Percentiles rank a stretch among this genome's conserved stretches.
These are phyloP conservation scores for Gallinago paraguaiae DNA, from an alignment of 2,113 vertebrate genomes.

Conservation along the genomic window DNA sequence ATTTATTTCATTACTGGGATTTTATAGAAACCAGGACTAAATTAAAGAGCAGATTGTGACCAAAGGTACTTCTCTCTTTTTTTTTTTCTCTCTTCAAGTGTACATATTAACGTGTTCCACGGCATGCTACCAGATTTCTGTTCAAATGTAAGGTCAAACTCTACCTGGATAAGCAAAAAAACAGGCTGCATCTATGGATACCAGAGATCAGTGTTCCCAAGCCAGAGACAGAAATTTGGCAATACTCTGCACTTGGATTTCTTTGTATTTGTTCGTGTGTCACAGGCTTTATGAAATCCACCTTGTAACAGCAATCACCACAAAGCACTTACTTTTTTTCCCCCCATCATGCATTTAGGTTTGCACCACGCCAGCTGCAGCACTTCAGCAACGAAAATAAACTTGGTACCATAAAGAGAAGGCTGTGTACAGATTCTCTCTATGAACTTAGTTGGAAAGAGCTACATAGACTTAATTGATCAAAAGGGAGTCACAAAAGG, in stretches of 20 bases:
- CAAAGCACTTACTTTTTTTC: background rate
- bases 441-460: constrained; percentile 30
- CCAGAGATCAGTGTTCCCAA: background rate
- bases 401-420: constrained; percentile 15
- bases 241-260: background rate
- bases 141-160: background rate
- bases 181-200: background rate
- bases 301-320: background rate
- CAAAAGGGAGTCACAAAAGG: constrained; percentile 64
- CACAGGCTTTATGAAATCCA: background rate
- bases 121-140: accelerated
- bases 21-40: background rate
- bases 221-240: background rate
- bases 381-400: constrained; percentile 49
- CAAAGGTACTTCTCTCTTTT: background rate
- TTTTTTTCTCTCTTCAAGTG: background rate
- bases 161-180: background rate
- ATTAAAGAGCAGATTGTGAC: background rate
- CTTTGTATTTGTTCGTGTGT: background rate
- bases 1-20: background rate
- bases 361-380: background rate
- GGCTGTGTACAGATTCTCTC: background rate
- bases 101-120: background rate
- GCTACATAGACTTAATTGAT: constrained; percentile 50
- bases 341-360: background rate